Conservation (phyloP, 2,888 invertebrate genomes). For the Fragum fragum region DNA sequence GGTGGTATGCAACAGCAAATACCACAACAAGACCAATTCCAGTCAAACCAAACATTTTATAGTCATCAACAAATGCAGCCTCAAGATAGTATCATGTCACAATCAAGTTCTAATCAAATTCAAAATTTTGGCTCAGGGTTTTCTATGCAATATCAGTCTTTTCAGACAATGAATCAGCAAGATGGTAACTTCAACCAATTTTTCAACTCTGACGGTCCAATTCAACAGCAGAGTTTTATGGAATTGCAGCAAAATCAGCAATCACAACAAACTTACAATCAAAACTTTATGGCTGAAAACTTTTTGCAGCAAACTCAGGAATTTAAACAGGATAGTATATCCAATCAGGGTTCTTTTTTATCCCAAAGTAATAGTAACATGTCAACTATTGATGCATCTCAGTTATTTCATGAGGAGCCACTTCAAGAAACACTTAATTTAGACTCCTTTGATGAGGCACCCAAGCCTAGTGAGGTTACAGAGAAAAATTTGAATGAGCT, state of each 20-base stretch:
- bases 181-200: conserved; percentile 10
- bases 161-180: conserved; percentile 9
- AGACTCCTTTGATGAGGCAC: background rate
- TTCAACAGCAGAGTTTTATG: conserved; percentile 5
- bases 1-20: background rate
- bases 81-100: background rate
- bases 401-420: conserved; percentile 36
- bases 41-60: background rate
- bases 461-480: background rate
- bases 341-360: conserved; percentile 26
- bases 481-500: conserved; percentile 6
- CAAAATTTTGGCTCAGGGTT: background rate
- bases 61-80: conserved; percentile 30
- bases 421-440: conserved; percentile 3
- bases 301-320: conserved; percentile 12
- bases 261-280: background rate
- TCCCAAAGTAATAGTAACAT: conserved; percentile 9
- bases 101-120: background rate
- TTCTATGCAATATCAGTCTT: conserved; percentile 11
- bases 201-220: background rate
- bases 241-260: conserved; percentile 16
- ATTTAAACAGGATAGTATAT: conserved; percentile 11
- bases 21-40: conserved; percentile 8
- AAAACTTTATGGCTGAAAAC: background rate
- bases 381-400: conserved; percentile 42